A percentile compares a stretch with the other conserved stretches of the same genome.
Conservation (phyloP, 1,140 invertebrate genomes). For the Nasonia longicornis region DNA sequence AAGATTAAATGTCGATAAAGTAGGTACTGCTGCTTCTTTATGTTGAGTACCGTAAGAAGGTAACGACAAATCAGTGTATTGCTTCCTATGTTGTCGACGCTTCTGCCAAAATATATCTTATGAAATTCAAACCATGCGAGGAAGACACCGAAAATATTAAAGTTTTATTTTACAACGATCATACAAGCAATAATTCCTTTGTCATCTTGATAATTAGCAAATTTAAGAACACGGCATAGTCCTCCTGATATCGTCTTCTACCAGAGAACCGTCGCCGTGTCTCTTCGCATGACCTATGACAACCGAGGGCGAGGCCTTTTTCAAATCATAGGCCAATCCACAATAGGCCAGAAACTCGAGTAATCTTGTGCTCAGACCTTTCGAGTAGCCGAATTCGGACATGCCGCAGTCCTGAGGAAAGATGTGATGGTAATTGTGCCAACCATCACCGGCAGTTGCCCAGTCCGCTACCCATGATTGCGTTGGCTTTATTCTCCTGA, state of each 20-base stretch:
- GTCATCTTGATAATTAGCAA: background rate
- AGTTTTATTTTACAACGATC: too few relatives aligned
- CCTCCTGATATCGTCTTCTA: background rate
- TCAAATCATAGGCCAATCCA: constrained; percentile 87
- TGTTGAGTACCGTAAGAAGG: too few relatives aligned
- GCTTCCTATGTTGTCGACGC: too few relatives aligned
- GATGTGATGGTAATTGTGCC: constrained; percentile 7
- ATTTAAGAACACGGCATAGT: background rate
- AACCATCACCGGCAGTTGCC: constrained; percentile 64
- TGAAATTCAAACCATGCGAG: too few relatives aligned
- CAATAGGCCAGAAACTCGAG: constrained; percentile 84
- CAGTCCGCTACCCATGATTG: constrained; percentile 74
- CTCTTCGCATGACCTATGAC: constrained; percentile 75
- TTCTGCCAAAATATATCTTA: too few relatives aligned
- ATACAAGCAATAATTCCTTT: too few relatives aligned
- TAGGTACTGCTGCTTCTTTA: too few relatives aligned
- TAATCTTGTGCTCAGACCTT: constrained; percentile 84
- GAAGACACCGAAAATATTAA: too few relatives aligned
- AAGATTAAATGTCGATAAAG: too few relatives aligned
- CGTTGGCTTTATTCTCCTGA: constrained; percentile 43
- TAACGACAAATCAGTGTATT: too few relatives aligned
- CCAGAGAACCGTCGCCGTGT: constrained; percentile 77
- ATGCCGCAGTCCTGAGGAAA: constrained; percentile 8
- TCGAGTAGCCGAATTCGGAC: constrained; percentile 62
- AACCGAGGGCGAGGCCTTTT: constrained; percentile 79